These are phyloP conservation scores for Echinometra lucunter DNA, from an alignment of 53 echinoderm and acorn worm genomes.

Conservation along the genomic window DNA sequence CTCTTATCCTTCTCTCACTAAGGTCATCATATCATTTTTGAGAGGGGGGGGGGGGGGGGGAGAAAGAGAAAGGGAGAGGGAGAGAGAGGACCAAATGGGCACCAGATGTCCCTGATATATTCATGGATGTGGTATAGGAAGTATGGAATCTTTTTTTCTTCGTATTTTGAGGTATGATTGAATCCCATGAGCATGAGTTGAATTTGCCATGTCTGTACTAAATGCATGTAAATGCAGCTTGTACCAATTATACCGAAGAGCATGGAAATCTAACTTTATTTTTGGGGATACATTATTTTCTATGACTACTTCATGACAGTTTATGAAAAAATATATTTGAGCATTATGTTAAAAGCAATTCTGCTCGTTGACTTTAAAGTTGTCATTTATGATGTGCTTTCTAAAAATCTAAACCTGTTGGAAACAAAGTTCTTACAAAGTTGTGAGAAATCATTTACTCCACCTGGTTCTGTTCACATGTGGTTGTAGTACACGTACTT, in stretches of 20 bases:
- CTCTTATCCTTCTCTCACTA: constrained; percentile 18
- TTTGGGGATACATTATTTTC: no score
- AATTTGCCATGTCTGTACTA: no score
- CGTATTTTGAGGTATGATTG: background rate
- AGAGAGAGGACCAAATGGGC: constrained; percentile 13
- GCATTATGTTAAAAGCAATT: no score
- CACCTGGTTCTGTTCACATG: background rate
- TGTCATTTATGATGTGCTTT: background rate
- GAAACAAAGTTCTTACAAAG: background rate
- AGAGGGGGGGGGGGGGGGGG: no score
- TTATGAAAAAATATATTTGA: no score
- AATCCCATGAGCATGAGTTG: no score
- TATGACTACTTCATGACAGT: no score
- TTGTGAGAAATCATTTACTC: background rate
- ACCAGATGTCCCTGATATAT: constrained; percentile 13
- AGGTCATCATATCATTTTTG: constrained; percentile 20
- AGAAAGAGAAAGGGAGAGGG: no score
- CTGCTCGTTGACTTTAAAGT: no score
- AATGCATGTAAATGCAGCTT: no score
- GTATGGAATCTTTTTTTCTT: background rate
- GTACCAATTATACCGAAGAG: no score
- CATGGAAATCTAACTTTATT: no score
- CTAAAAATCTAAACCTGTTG: background rate
- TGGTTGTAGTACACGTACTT: background rate
- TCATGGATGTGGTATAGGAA: constrained; percentile 6